Evolutionary conservation across 2,888 invertebrate species (phyloP).

Genomic region (Diarsia dahlii): DNA sequence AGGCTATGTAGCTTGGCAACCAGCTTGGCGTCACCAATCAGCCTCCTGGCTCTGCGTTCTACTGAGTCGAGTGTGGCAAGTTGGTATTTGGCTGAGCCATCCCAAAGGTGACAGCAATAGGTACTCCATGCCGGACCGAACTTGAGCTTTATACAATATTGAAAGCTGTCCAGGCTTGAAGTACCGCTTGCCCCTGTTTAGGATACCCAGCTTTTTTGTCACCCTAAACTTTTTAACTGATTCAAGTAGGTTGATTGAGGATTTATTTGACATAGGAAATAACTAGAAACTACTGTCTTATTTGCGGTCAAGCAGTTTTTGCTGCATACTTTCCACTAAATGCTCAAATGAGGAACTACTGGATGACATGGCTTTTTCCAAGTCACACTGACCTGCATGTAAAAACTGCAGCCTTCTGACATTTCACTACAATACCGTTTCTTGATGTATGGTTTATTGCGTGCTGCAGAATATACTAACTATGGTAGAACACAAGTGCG

Average conservation of each 20-base stretch:
- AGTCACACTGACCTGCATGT: not conserved
- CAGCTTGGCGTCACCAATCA: too few species aligned
- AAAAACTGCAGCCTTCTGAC: not conserved
- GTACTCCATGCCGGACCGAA: too few species aligned
- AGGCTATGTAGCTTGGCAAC: too few species aligned
- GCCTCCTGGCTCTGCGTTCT: too few species aligned
- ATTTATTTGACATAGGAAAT: not conserved
- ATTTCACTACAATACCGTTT: not conserved
- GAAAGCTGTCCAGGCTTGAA: too few species aligned
- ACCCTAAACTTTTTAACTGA: constrained; percentile 34
- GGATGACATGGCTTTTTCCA: not conserved
- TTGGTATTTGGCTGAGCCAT: too few species aligned
- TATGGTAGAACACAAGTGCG: not conserved
- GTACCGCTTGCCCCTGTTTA: too few species aligned
- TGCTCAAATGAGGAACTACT: not conserved
- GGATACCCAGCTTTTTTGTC: too few species aligned
- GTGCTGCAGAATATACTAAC: not conserved
- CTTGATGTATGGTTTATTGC: constrained; percentile 5
- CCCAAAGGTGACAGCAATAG: too few species aligned
- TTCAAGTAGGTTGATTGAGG: constrained; percentile 16
- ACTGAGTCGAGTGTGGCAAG: too few species aligned
- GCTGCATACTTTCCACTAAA: not conserved
- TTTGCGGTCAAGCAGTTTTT: not conserved
- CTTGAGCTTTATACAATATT: too few species aligned
- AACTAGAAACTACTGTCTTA: not conserved